Evolutionary conservation across 2,888 invertebrate species (phyloP).

Genomic region (Nephrotoma appendiculata): DNA sequence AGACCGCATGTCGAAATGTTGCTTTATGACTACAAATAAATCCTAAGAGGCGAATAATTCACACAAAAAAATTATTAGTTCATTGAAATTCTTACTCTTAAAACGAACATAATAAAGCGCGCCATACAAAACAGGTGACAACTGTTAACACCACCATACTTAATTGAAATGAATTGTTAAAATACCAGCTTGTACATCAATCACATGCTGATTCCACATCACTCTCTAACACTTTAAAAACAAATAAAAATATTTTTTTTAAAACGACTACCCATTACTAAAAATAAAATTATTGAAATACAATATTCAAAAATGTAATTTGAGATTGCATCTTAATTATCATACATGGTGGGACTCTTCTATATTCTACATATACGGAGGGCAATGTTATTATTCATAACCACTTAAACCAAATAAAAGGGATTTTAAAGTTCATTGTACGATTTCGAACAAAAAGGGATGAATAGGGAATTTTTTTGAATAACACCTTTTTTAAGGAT

Average conservation of each 20-base stretch:
- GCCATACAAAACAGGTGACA: background rate
- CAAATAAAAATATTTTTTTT: background rate
- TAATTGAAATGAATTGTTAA: background rate
- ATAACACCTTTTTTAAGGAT: background rate
- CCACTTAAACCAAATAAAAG: background rate
- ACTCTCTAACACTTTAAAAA: background rate
- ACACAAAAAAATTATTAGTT: no score
- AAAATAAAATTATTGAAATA: background rate
- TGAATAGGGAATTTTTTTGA: background rate
- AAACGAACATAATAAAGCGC: no score
- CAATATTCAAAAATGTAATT: background rate
- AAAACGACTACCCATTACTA: background rate
- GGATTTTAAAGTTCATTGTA: background rate
- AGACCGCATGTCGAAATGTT: no score
- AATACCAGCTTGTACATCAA: background rate
- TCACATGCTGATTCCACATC: background rate
- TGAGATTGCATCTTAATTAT: background rate
- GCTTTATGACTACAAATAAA: no score
- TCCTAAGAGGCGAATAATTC: no score
- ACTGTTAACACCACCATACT: background rate
- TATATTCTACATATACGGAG: background rate
- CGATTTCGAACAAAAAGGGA: background rate
- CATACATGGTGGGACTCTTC: background rate
- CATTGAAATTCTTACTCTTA: no score
- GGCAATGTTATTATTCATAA: background rate